These are phyloP conservation scores for Noctilio leporinus DNA, from an alignment of 2,113 vertebrate species.

Conservation along the genomic window DNA sequence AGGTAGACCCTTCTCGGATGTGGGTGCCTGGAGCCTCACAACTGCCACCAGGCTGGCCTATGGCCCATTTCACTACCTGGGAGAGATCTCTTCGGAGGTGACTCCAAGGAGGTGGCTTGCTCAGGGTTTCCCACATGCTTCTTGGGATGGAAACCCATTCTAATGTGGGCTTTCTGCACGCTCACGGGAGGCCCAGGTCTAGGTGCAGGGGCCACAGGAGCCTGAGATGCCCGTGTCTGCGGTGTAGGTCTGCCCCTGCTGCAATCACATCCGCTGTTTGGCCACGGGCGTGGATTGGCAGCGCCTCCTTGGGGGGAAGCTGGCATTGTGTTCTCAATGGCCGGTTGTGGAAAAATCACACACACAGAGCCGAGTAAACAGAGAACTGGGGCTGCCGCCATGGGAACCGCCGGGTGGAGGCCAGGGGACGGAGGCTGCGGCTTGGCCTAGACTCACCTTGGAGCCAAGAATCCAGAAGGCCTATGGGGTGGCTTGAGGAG, in stretches of 20 bases:
- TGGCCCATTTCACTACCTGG: not conserved
- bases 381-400: not conserved
- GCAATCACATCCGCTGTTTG: not conserved
- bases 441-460: not conserved
- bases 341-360: slow-evolving; percentile 52
- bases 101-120: not conserved
- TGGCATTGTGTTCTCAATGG: slow-evolving; percentile 58
- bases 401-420: slow-evolving; percentile 12
- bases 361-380: slow-evolving; percentile 44
- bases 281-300: not conserved
- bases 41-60: not conserved
- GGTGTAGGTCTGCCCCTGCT: not conserved
- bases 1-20: not conserved
- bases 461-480: not conserved
- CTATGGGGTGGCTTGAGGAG: not conserved
- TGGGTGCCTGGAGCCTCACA: not conserved
- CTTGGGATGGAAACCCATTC: not conserved
- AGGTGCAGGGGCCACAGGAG: not conserved
- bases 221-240: not conserved
- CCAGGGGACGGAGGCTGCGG: not conserved
- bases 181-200: not conserved
- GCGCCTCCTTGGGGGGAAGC: slow-evolving; percentile 20
- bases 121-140: fast-evolving
- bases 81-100: not conserved
- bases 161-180: not conserved